Conservation (phyloP, 2,888 invertebrate species). For the Chrysolina haemoptera region DNA sequence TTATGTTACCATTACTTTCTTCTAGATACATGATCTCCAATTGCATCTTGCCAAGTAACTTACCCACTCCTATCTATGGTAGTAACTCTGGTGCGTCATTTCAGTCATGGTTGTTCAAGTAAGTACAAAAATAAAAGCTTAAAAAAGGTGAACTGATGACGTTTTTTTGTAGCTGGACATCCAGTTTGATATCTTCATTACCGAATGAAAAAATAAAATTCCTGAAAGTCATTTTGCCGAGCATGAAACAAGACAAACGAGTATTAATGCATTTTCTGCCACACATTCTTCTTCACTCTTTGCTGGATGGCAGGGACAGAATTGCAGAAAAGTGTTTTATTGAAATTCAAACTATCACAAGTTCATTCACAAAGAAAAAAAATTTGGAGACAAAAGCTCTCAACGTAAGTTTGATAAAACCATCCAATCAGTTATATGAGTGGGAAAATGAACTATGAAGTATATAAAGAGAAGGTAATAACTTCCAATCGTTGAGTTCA, state of each 20-base stretch:
- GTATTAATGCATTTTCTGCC: slow-evolving; percentile 83
- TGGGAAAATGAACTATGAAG: too few species aligned
- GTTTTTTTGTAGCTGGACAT: slow-evolving; percentile 76
- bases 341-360: slow-evolving; percentile 75
- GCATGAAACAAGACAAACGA: slow-evolving; percentile 81
- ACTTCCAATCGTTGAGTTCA: too few species aligned
- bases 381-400: slow-evolving; percentile 53
- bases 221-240: slow-evolving; percentile 80
- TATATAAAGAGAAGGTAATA: too few species aligned
- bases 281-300: slow-evolving; percentile 78
- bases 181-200: slow-evolving; percentile 77
- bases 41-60: slow-evolving; percentile 58
- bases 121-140: slow-evolving; percentile 58
- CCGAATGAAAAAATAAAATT: slow-evolving; percentile 75
- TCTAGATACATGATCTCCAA: slow-evolving; percentile 74
- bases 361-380: slow-evolving; percentile 57
- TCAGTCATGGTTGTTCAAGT: slow-evolving; percentile 83
- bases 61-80: slow-evolving; percentile 74
- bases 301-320: slow-evolving; percentile 71
- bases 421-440: too few species aligned
- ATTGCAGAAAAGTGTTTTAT: slow-evolving; percentile 70
- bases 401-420: slow-evolving; percentile 52
- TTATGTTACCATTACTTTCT: slow-evolving; percentile 82
- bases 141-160: slow-evolving; percentile 1
- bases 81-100: slow-evolving; percentile 79